phyloP scores from a whole-genome alignment of 2,888 invertebrate species.

The Heteromurus nitidus region DNA sequence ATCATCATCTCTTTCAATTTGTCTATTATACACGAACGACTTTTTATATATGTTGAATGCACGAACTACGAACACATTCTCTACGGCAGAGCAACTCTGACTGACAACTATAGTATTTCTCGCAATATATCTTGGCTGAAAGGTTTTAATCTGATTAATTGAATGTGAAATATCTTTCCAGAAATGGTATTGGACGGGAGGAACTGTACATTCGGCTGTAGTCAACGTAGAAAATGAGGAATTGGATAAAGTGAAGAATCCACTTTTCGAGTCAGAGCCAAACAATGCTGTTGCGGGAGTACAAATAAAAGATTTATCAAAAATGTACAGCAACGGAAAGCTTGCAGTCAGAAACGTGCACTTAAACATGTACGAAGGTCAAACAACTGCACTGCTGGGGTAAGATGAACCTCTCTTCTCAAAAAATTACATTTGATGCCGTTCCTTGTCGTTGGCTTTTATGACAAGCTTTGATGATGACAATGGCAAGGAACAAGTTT shows the following conservation, averaged over 20 bases:
- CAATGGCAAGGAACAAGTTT: constrained; percentile 26
- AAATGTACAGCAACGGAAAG: constrained; percentile 76
- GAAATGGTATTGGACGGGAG: constrained; percentile 75
- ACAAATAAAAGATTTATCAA: constrained; percentile 79
- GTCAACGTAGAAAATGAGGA: constrained; percentile 17
- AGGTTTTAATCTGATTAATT: no score
- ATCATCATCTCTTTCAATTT: background rate
- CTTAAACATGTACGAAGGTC: constrained; percentile 86
- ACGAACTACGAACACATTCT: no score
- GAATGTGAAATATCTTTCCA: no score
- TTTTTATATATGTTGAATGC: background rate
- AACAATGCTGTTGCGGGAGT: constrained; percentile 77
- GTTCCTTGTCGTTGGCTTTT: background rate
- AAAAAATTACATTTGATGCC: background rate
- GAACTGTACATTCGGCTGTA: constrained; percentile 37
- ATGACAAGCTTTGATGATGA: background rate
- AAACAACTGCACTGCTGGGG: constrained; percentile 92
- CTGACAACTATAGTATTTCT: no score
- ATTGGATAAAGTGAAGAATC: constrained; percentile 12
- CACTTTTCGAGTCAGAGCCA: constrained; percentile 77
- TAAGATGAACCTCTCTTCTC: constrained; percentile 30
- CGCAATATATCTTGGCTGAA: no score
- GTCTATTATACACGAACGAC: background rate
- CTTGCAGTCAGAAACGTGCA: constrained; percentile 83
- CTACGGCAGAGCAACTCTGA: no score